Conservation (phyloP, 2,888 invertebrate species). For the Acholoe squamosa region DNA sequence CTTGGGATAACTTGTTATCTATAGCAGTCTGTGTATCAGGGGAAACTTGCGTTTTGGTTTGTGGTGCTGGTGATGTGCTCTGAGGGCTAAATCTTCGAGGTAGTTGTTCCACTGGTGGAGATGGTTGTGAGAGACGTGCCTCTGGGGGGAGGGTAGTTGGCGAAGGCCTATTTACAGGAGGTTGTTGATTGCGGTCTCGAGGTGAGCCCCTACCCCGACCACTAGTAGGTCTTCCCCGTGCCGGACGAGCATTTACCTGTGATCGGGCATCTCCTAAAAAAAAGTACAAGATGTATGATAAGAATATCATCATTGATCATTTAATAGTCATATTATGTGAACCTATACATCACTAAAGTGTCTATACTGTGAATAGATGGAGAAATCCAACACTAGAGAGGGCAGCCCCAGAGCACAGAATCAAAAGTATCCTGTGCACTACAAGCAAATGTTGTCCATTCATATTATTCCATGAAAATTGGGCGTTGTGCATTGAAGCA, state of each 20-base stretch:
- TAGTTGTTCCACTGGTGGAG: not conserved
- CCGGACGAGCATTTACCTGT: not conserved
- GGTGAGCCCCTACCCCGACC: not conserved
- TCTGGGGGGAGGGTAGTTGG: not conserved
- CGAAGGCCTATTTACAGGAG: not conserved
- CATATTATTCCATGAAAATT: too few relatives aligned
- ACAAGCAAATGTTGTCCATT: too few relatives aligned
- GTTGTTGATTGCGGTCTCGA: not conserved
- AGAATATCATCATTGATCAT: not conserved
- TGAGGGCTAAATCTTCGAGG: not conserved
- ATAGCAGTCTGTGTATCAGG: not conserved
- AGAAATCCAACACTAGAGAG: too few relatives aligned
- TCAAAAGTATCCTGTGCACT: too few relatives aligned
- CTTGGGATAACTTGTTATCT: too few relatives aligned
- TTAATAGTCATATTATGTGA: not conserved
- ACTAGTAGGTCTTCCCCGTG: not conserved
- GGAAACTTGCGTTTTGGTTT: not conserved
- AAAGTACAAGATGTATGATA: not conserved
- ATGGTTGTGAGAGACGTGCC: conserved; percentile 24
- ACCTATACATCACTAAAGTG: not conserved
- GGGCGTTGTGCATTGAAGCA: too few relatives aligned
- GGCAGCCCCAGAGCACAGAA: too few relatives aligned
- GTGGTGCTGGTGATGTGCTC: not conserved
- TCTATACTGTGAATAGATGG: too few relatives aligned
- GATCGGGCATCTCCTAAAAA: not conserved